Percentiles rank a stretch among this genome's conserved stretches.
Conservation (phyloP, 92 coral and sea anemone species). For the Epizoanthus rinbou region DNA sequence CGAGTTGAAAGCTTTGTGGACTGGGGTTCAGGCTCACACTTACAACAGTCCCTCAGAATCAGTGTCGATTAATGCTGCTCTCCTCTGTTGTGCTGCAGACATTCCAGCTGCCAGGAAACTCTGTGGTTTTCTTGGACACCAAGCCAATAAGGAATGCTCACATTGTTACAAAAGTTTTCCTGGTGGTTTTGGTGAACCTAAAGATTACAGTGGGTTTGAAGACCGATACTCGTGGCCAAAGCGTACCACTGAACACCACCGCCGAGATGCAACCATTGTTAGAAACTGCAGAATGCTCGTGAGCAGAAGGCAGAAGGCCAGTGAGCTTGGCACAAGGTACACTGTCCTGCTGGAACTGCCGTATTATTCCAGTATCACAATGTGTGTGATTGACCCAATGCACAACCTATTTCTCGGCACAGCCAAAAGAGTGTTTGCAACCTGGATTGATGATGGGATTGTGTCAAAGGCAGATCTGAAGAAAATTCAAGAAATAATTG, state of each 20-base stretch:
- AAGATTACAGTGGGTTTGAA: slow-evolving; percentile 55
- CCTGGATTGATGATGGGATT: slow-evolving; percentile 42
- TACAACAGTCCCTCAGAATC: slow-evolving; percentile 47
- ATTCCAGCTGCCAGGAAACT: too few relatives aligned
- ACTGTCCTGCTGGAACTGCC: slow-evolving; percentile 46
- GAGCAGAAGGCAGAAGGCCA: too few relatives aligned
- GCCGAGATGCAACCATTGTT: slow-evolving; percentile 52
- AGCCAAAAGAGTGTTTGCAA: slow-evolving; percentile 20
- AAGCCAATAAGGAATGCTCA: neutral
- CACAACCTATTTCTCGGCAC: slow-evolving; percentile 29
- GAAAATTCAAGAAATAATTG: slow-evolving; percentile 38
- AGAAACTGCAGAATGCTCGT: neutral
- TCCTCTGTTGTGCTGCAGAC: too few relatives aligned
- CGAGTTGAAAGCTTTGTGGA: slow-evolving; percentile 22
- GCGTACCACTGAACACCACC: slow-evolving; percentile 52
- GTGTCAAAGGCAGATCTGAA: slow-evolving; percentile 39
- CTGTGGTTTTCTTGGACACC: too few relatives aligned
- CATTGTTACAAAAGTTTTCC: slow-evolving; percentile 40
- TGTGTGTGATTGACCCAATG: slow-evolving; percentile 54
- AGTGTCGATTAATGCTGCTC: neutral
- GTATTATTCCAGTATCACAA: neutral
- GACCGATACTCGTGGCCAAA: slow-evolving; percentile 61
- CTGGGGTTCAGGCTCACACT: slow-evolving; percentile 44
- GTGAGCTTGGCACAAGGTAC: slow-evolving; percentile 41
- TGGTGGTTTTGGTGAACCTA: slow-evolving; percentile 27